These are phyloP conservation scores for Plecotus auritus DNA, from an alignment of 2,113 vertebrate species.

Conservation along the genomic window DNA sequence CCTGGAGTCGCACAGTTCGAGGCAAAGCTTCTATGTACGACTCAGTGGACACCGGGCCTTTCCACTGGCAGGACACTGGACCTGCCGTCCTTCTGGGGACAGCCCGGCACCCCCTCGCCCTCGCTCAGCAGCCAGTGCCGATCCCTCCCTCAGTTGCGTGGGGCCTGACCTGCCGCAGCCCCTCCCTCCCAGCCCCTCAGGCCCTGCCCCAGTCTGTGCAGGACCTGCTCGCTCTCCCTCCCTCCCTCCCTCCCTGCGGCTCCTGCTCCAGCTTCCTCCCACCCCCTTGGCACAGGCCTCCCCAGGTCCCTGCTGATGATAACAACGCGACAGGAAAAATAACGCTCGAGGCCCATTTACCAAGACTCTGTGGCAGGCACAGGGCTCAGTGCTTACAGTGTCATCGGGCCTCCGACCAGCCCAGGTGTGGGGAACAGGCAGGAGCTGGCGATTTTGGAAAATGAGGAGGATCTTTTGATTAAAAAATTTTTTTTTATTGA, in stretches of 20 bases:
- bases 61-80: neutral
- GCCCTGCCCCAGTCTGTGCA: neutral
- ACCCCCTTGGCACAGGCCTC: neutral
- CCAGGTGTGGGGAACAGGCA: fast-evolving
- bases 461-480: neutral
- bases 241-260: neutral
- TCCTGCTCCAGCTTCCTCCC: neutral
- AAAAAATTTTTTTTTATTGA: no score
- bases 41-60: neutral
- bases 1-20: neutral
- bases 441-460: neutral
- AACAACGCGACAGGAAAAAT: neutral
- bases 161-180: fast-evolving
- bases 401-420: fast-evolving
- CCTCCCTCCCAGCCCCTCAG: fast-evolving
- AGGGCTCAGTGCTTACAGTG: fast-evolving
- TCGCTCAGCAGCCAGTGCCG: fast-evolving
- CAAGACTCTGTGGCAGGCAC: neutral
- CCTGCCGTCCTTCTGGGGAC: neutral
- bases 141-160: neutral
- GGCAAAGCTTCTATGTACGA: neutral
- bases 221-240: neutral
- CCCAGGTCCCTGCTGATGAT: neutral
- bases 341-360: fast-evolving
- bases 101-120: fast-evolving